Percentiles rank a stretch among this genome's conserved stretches.
These are phyloP conservation scores for Nerophis lumbriciformis DNA, from an alignment of 2,113 vertebrate genomes.

Conservation along the genomic window DNA sequence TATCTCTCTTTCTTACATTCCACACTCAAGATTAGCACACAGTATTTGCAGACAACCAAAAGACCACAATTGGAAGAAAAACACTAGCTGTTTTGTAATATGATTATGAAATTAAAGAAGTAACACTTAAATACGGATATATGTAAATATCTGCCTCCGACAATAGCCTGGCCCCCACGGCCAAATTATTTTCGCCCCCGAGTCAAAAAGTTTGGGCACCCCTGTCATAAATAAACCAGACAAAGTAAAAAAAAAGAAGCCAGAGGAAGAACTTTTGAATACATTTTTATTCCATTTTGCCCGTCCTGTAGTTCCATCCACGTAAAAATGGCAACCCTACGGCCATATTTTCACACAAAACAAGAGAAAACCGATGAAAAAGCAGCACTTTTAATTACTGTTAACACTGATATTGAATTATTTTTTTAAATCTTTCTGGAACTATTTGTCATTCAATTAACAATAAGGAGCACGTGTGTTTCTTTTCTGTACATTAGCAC, in stretches of 20 bases:
- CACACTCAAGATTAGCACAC: no score
- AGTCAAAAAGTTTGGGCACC: no score
- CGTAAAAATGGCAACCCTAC: slow-evolving; percentile 20
- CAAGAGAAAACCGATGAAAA: slow-evolving; percentile 30
- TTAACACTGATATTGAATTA: slow-evolving; percentile 13
- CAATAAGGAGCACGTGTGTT: slow-evolving; percentile 24
- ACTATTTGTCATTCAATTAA: slow-evolving; percentile 22
- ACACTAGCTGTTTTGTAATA: no score
- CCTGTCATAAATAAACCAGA: no score
- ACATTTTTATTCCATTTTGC: slow-evolving; percentile 44
- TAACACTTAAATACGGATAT: no score
- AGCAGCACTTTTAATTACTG: slow-evolving; percentile 49
- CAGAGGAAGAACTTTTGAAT: slow-evolving; percentile 13
- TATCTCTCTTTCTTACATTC: no score
- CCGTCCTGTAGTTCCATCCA: slow-evolving; percentile 30
- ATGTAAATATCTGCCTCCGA: no score
- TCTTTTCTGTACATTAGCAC: slow-evolving; percentile 62
- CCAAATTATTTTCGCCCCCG: no score
- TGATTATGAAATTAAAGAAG: no score
- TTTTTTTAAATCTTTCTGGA: slow-evolving; percentile 1
- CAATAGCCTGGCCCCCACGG: no score
- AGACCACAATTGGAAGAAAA: no score
- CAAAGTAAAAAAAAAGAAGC: slow-evolving; percentile 20
- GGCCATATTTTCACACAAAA: slow-evolving; percentile 32
- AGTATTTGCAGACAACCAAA: no score